These are phyloP conservation scores for Macroglossus sobrinus DNA, from an alignment of 2,113 vertebrate species.

Conservation along the genomic window DNA sequence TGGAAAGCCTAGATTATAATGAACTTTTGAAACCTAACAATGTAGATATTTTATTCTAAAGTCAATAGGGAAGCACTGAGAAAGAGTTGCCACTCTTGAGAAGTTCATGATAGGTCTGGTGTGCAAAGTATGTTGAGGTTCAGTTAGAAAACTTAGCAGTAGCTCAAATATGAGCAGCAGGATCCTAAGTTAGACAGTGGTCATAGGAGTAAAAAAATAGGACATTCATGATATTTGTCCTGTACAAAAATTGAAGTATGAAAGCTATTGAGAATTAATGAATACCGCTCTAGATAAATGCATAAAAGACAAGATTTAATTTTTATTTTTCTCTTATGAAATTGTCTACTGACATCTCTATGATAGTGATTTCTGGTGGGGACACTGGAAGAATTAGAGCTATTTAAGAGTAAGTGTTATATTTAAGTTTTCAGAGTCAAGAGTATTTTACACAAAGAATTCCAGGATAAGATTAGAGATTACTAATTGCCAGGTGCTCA, in stretches of 20 bases:
- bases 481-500: neutral
- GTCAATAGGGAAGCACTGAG: neutral
- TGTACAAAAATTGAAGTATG: neutral
- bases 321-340: neutral
- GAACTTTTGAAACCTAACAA: neutral
- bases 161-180: neutral
- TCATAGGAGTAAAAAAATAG: neutral
- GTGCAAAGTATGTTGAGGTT: neutral
- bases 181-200: neutral
- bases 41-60: neutral
- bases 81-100: neutral
- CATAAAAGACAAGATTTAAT: neutral
- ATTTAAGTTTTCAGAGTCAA: neutral
- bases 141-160: neutral
- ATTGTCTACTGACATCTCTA: neutral
- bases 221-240: neutral
- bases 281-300: neutral
- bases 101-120: neutral
- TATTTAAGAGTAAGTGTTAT: neutral
- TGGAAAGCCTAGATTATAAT: neutral
- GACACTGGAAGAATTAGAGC: neutral
- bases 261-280: neutral
- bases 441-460: neutral
- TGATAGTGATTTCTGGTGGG: neutral
- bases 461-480: neutral